phyloP scores from a whole-genome alignment of 2,888 invertebrate species.

The Ephialtes manifestator region DNA sequence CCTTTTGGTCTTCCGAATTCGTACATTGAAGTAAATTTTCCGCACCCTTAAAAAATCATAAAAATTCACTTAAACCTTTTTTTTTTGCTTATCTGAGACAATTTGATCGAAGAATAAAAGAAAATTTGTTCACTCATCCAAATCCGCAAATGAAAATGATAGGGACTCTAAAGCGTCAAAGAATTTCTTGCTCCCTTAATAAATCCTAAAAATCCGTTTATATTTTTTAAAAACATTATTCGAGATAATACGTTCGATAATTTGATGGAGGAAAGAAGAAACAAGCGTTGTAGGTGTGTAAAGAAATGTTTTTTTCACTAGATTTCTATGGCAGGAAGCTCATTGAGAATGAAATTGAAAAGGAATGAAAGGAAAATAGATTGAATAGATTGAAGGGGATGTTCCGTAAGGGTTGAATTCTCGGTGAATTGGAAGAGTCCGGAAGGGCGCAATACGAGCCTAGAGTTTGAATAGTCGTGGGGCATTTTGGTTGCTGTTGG shows the following conservation, averaged over 20 bases:
- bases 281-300: not conserved
- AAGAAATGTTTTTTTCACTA: not conserved
- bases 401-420: not conserved
- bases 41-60: not conserved
- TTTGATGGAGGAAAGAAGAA: not conserved
- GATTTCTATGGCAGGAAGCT: not conserved
- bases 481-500: conserved; percentile 52
- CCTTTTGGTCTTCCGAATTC: not conserved
- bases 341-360: conserved; percentile 34
- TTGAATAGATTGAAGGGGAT: conserved; percentile 30
- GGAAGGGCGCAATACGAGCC: conserved; percentile 45
- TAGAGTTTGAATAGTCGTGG: conserved; percentile 79
- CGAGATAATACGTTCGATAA: not conserved
- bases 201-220: not conserved
- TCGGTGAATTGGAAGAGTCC: not conserved
- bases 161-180: not conserved
- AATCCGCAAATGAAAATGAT: not conserved
- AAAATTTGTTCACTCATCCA: not conserved
- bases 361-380: not conserved
- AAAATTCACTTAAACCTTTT: not conserved
- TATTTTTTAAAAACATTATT: not conserved
- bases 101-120: not conserved
- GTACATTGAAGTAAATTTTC: not conserved
- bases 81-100: not conserved
- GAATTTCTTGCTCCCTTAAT: not conserved